phyloP scores from a whole-genome alignment of 2,797 vertebrate genomes.

The Periophthalmus magnuspinnatus region DNA sequence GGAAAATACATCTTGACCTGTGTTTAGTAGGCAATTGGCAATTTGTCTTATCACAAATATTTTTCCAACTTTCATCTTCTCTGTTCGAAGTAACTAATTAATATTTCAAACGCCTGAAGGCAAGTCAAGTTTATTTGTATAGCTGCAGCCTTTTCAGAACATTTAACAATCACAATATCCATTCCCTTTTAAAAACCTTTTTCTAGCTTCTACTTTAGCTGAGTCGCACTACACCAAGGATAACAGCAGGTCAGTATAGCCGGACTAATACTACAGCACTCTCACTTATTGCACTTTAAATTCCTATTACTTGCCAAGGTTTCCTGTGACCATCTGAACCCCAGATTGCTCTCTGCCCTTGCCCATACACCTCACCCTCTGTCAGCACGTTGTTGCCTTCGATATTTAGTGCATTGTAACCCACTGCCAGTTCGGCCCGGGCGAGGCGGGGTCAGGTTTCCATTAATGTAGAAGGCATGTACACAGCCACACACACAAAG shows the following conservation, averaged over 20 bases:
- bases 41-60: no score
- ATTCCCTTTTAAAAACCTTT: no score
- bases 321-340: background rate
- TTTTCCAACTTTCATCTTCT: no score
- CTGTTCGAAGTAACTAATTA: no score
- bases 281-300: background rate
- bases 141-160: no score
- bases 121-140: no score
- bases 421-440: conserved; percentile 27
- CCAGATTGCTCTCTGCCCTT: conserved; percentile 28
- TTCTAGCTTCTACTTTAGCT: no score
- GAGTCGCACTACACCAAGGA: no score
- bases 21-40: no score
- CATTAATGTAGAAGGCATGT: conserved; percentile 56
- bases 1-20: no score
- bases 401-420: conserved; percentile 54
- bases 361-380: conserved; percentile 27
- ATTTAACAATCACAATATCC: no score
- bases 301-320: background rate
- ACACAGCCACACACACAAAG: conserved; percentile 16
- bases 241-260: background rate
- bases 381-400: conserved; percentile 46
- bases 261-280: background rate
- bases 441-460: conserved; percentile 50
- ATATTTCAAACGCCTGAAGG: no score